Base-by-base conservation (phyloP, 1,140 invertebrate genomes). In the Sminthurides bifidus region DNA sequence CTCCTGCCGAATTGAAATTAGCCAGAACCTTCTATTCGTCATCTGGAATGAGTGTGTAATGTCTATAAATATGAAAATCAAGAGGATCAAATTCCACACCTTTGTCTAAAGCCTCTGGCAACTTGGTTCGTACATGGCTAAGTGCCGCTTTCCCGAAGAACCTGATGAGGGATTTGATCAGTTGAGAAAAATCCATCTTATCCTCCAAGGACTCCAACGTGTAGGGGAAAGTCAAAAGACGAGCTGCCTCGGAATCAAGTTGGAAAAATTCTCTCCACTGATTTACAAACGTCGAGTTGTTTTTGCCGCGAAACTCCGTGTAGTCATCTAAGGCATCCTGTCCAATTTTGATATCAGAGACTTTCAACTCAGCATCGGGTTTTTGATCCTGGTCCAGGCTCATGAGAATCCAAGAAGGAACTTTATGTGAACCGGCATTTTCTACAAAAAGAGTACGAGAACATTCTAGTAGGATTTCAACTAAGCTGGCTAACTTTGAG, bases 391-490 rank as follows among this genome's bases (percentile, higher is more conserved):
- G 14, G 12, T 30, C 44, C 8, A 27, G 4, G 10, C 29, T 31
- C n/a, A 31, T 29, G 27, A 52, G 33, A 17, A 59, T 50, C 59
- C 59, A 61, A 1, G 59, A 61, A 14, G 59, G 59, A 27, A 57
- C 50, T 58, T 61, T 61, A 26, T 61, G 56, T 19, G 52, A 53
- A 5, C 31, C 37, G 35, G 15, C 24, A 33, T 33, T 31, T 49
- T 23, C 10, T 8, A 26, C 15, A 48, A n/a, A n/a, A n/a, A n/a
- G n/a, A n/a, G n/a, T n/a, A n/a, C n/a, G n/a, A n/a, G n/a, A n/a
- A n/a, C n/a, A n/a, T n/a, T n/a, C n/a, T n/a, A n/a, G n/a, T n/a
- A n/a, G n/a, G n/a, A n/a, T n/a, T n/a, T n/a, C n/a, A n/a, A n/a
- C n/a, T n/a, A n/a, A n/a, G n/a, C n/a, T n/a, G n/a, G n/a, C n/a